These are phyloP conservation scores for Dyspetes luteomarginatus DNA, from an alignment of 2,888 invertebrate species.

Conservation along the genomic window DNA sequence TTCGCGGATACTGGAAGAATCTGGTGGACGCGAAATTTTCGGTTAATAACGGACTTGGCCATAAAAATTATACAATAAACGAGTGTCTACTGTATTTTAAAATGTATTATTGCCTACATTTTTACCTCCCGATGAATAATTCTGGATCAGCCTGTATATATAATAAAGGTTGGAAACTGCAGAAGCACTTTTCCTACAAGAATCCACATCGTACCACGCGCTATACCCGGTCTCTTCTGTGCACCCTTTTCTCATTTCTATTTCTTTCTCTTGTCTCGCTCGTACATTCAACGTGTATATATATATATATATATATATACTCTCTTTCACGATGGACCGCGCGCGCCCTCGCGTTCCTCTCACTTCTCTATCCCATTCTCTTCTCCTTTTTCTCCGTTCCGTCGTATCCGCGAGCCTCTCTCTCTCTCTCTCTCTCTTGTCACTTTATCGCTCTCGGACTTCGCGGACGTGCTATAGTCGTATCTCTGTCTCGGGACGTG, in stretches of 20 bases:
- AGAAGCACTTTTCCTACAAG: neutral
- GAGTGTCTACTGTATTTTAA: neutral
- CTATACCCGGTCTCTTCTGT: slow-evolving; percentile 50
- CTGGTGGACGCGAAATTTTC: too few relatives aligned
- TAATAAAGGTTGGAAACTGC: slow-evolving; percentile 32
- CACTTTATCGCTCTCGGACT: slow-evolving; percentile 64
- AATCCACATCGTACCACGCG: slow-evolving; percentile 1
- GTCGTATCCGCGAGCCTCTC: slow-evolving; percentile 48
- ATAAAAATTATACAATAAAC: too few relatives aligned
- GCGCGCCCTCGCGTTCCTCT: slow-evolving; percentile 55
- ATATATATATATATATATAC: slow-evolving; percentile 2
- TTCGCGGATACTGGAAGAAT: too few relatives aligned
- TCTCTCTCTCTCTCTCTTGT: slow-evolving; percentile 57
- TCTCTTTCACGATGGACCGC: slow-evolving; percentile 47
- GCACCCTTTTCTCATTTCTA: slow-evolving; percentile 44
- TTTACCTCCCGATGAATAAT: neutral
- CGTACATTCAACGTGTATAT: neutral
- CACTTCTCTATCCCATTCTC: slow-evolving; percentile 46
- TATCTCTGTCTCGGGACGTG: slow-evolving; percentile 78
- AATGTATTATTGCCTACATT: too few relatives aligned
- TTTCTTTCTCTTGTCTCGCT: slow-evolving; percentile 45
- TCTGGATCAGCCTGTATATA: slow-evolving; percentile 52
- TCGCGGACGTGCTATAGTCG: slow-evolving; percentile 63
- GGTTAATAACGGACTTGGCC: too few relatives aligned
- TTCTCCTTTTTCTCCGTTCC: slow-evolving; percentile 48